Percentiles rank a stretch among this genome's conserved stretches.
phyloP scores from a whole-genome alignment of 2,888 invertebrate genomes.

The Lysandra coridon region DNA sequence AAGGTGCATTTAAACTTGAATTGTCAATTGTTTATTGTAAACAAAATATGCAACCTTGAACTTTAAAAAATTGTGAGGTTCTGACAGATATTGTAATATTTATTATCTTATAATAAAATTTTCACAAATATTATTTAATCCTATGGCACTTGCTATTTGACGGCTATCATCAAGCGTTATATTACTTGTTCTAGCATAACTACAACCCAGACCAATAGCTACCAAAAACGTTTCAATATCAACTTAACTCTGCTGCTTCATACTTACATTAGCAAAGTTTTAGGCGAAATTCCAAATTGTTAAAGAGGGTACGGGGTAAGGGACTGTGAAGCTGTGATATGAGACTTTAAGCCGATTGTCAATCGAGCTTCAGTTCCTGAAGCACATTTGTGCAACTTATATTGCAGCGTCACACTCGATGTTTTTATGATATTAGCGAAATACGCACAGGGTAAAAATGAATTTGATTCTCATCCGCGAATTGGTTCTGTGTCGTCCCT shows the following conservation, averaged over 20 bases:
- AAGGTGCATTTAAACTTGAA: background rate
- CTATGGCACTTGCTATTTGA: background rate
- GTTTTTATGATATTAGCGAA: slow-evolving; percentile 70
- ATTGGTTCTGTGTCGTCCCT: slow-evolving; percentile 70
- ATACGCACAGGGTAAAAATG: slow-evolving; percentile 77
- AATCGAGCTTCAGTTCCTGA: slow-evolving; percentile 21
- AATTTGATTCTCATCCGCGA: slow-evolving; percentile 58
- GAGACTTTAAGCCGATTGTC: background rate
- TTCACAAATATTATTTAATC: background rate
- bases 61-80: background rate
- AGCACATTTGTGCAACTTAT: slow-evolving; percentile 30
- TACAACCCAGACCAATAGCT: slow-evolving; percentile 22
- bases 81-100: background rate
- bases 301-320: slow-evolving; percentile 72
- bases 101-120: too few relatives aligned
- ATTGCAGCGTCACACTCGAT: slow-evolving; percentile 57
- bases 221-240: slow-evolving; percentile 54
- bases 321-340: slow-evolving; percentile 52
- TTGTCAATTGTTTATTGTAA: background rate
- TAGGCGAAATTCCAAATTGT: slow-evolving; percentile 59
- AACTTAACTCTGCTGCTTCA: slow-evolving; percentile 54
- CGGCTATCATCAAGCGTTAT: background rate
- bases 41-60: background rate
- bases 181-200: slow-evolving; percentile 27
- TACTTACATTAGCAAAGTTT: slow-evolving; percentile 52